A percentile compares a stretch with the other conserved stretches of the same genome.
These are phyloP conservation scores for Clarias platycephalus DNA, from an alignment of 2,797 vertebrate genomes.

Conservation along the genomic window DNA sequence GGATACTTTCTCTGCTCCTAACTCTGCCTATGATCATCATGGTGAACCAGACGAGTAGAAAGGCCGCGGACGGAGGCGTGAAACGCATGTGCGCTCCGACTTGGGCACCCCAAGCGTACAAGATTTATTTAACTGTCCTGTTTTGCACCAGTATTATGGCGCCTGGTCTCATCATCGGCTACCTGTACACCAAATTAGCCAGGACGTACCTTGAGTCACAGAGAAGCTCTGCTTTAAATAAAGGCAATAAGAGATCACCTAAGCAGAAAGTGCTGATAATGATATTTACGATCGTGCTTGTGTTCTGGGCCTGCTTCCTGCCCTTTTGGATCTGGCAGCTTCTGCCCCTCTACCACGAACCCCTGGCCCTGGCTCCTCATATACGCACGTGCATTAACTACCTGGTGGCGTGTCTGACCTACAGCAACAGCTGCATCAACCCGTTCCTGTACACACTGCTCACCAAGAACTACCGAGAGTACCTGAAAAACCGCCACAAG, in stretches of 20 bases:
- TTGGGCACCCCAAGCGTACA: constrained; percentile 82
- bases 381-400: constrained; percentile 90
- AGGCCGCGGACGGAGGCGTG: constrained; percentile 68
- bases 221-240: constrained; percentile 73
- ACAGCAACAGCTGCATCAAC: constrained; percentile 86
- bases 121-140: constrained; percentile 85
- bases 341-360: constrained; percentile 81
- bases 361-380: constrained; percentile 78
- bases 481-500: constrained; percentile 81
- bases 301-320: constrained; percentile 91
- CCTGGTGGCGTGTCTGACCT: constrained; percentile 85
- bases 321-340: constrained; percentile 94
- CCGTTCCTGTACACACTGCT: constrained; percentile 84
- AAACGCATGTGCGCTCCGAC: constrained; percentile 87
- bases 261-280: constrained; percentile 87
- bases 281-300: constrained; percentile 89
- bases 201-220: constrained; percentile 86
- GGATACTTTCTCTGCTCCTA: constrained; percentile 83
- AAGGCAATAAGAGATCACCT: constrained; percentile 76
- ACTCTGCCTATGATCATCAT: constrained; percentile 88
- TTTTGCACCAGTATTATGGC: constrained; percentile 92
- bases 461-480: constrained; percentile 83
- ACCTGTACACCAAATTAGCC: constrained; percentile 83
- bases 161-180: constrained; percentile 85
- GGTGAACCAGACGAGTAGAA: constrained; percentile 79